phyloP scores from a whole-genome alignment of 2,113 vertebrate genomes.

The Eulemur rufifrons region DNA sequence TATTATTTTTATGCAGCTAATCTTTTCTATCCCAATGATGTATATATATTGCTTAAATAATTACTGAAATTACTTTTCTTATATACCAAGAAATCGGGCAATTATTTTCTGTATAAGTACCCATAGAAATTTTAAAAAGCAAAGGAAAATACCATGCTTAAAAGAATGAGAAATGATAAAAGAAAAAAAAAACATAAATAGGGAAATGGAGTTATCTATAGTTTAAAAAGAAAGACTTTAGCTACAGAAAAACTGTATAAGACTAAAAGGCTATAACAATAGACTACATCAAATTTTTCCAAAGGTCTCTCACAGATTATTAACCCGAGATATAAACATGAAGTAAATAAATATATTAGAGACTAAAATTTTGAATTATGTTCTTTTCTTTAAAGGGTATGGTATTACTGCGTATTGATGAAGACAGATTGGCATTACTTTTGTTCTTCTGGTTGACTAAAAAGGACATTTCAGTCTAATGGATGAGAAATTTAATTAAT shows the following conservation, averaged over 20 bases:
- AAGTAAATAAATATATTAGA: not conserved
- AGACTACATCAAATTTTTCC: constrained; percentile 6
- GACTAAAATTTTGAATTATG: not conserved
- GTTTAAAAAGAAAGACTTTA: constrained; percentile 20
- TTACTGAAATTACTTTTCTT: not conserved
- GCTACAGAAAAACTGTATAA: not conserved
- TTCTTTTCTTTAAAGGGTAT: not conserved
- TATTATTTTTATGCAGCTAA: not conserved
- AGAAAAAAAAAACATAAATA: not conserved
- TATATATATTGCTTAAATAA: not conserved
- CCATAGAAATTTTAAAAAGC: not conserved
- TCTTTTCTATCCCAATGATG: not conserved
- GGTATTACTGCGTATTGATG: not conserved
- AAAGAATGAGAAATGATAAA: not conserved
- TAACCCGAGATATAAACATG: not conserved
- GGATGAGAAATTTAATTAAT: not conserved
- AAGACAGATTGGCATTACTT: not conserved
- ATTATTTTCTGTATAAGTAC: constrained; percentile 16
- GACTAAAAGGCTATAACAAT: not conserved
- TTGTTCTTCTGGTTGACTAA: not conserved
- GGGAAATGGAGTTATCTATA: not conserved
- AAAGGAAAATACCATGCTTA: not conserved
- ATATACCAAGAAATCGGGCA: not conserved
- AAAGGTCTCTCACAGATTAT: not conserved
- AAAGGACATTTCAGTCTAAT: not conserved